These are phyloP conservation scores for Oreocharis arfaki DNA, from an alignment of 2,113 vertebrate genomes.

Conservation along the genomic window DNA sequence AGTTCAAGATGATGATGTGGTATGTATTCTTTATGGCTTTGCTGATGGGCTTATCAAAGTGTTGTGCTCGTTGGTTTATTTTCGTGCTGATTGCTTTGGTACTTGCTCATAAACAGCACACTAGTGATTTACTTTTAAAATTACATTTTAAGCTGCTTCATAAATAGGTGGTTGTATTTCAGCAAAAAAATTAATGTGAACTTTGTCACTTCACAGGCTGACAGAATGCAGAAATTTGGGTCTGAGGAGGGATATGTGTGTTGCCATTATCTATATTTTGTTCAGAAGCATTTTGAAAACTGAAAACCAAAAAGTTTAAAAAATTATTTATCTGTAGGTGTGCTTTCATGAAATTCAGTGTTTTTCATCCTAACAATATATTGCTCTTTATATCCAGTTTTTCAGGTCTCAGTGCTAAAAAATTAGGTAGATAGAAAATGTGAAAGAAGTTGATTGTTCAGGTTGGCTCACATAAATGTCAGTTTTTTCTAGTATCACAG, in stretches of 20 bases:
- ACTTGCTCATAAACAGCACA: background rate
- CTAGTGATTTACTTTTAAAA: background rate
- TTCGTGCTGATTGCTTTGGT: background rate
- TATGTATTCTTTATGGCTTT: conserved; percentile 9
- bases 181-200: background rate
- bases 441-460: background rate
- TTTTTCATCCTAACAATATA: background rate
- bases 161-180: background rate
- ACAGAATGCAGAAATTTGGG: background rate
- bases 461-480: background rate
- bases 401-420: background rate
- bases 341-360: background rate
- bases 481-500: background rate
- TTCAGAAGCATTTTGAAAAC: background rate
- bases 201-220: background rate
- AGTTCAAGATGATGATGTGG: background rate
- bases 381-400: background rate
- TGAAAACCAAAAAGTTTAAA: background rate
- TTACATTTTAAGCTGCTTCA: background rate
- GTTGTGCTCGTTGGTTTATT: background rate
- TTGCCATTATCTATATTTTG: background rate
- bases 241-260: background rate
- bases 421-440: background rate
- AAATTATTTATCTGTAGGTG: background rate
- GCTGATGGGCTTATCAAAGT: background rate